Percentiles rank a stretch among this genome's conserved stretches.
Evolutionary conservation across 2,113 vertebrate species (phyloP).

Genomic region (Regulus satrapa): DNA sequence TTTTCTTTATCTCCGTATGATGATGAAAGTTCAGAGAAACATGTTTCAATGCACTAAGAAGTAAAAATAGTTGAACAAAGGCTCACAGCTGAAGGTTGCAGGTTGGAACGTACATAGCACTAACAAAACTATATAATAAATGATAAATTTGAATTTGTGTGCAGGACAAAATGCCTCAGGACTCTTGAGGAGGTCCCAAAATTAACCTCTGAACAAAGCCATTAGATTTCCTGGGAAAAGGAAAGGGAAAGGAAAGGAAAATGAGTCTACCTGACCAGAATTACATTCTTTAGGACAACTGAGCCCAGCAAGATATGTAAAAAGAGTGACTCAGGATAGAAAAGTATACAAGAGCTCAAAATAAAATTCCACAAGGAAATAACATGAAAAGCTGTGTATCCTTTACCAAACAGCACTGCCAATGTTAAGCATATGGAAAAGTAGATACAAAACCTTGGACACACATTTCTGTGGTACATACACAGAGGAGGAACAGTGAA

Average conservation of each 20-base stretch:
- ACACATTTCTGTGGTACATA: background rate
- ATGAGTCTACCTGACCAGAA: background rate
- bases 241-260: background rate
- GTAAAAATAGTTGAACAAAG: background rate
- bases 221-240: background rate
- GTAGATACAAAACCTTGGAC: background rate
- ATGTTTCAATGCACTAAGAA: background rate
- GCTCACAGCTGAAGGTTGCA: background rate
- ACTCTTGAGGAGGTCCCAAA: background rate
- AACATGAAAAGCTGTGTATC: background rate
- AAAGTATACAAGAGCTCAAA: background rate
- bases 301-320: background rate
- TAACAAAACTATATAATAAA: background rate
- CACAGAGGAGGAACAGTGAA: rapidly evolving
- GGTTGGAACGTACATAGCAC: background rate
- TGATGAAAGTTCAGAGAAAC: background rate
- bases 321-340: background rate
- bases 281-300: background rate
- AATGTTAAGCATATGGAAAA: background rate
- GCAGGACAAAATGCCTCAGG: background rate
- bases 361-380: background rate
- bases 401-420: background rate
- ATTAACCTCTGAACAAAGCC: background rate
- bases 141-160: background rate
- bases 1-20: background rate